These are phyloP conservation scores for Tympanuchus pallidicinctus DNA, from an alignment of 2,113 vertebrate genomes.

Conservation along the genomic window DNA sequence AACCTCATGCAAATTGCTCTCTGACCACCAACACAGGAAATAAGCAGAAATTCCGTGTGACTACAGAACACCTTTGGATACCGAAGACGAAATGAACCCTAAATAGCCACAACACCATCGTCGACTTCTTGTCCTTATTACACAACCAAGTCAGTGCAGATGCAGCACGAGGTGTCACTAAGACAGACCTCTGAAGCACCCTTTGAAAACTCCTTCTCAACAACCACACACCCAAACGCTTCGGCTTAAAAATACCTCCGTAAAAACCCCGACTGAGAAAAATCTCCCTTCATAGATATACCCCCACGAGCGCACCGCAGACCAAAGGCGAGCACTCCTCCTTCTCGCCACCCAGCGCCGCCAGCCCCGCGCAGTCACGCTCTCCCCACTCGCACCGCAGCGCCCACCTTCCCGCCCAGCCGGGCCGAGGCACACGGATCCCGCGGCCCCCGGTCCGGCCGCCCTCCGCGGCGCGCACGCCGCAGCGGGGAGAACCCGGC, in stretches of 20 bases:
- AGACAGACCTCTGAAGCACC: too few relatives aligned
- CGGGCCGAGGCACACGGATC: too few relatives aligned
- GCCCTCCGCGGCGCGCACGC: too few relatives aligned
- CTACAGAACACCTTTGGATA: background rate
- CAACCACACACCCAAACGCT: rapidly evolving
- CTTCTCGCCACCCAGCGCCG: background rate
- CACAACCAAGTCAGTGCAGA: background rate
- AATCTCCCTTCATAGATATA: background rate
- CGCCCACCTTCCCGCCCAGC: too few relatives aligned
- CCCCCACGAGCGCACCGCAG: background rate
- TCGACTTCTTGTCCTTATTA: background rate
- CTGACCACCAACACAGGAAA: background rate
- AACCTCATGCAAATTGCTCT: background rate
- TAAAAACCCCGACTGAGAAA: background rate
- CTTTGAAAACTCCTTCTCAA: rapidly evolving
- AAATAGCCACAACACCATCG: background rate
- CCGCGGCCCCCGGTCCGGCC: too few relatives aligned
- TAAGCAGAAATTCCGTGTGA: rapidly evolving
- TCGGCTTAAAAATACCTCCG: background rate
- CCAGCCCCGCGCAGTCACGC: background rate
- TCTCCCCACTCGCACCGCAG: background rate
- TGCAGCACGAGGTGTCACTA: background rate
- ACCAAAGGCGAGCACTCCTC: background rate
- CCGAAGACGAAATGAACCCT: background rate
- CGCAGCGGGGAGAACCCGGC: too few relatives aligned